These are phyloP conservation scores for Oreochromis mossambicus DNA, from an alignment of 2,797 vertebrate genomes.

Conservation along the genomic window DNA sequence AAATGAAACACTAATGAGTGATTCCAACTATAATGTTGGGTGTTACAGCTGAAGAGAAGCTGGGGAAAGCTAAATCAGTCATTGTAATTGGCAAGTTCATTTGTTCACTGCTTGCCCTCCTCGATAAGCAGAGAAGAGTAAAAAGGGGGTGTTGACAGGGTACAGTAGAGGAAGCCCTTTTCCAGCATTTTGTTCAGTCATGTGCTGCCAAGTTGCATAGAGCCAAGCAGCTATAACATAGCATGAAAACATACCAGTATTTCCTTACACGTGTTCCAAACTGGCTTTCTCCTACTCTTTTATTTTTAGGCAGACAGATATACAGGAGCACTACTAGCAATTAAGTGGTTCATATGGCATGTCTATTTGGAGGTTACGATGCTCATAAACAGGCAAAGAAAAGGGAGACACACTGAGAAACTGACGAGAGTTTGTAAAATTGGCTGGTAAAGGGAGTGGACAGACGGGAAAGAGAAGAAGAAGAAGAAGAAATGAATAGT, in stretches of 20 bases:
- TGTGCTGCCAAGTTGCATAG: neutral
- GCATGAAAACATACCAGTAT: neutral
- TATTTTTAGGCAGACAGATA: neutral
- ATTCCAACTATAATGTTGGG: conserved; percentile 19
- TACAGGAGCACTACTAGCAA: neutral
- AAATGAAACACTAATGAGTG: conserved; percentile 30
- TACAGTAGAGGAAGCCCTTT: neutral
- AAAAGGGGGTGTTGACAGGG: conserved; percentile 1
- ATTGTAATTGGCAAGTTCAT: conserved; percentile 63
- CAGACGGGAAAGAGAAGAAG: neutral
- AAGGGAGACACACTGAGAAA: neutral
- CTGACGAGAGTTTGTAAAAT: neutral
- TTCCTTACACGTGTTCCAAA: neutral
- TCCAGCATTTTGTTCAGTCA: neutral
- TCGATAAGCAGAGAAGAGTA: neutral
- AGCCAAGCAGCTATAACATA: neutral
- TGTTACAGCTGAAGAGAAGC: conserved; percentile 34
- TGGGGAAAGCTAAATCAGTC: conserved; percentile 54
- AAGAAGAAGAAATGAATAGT: neutral
- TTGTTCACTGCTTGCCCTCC: conserved; percentile 24
- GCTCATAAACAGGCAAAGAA: neutral
- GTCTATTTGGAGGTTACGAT: neutral
- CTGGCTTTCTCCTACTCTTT: neutral
- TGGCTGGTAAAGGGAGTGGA: neutral
- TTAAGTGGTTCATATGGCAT: neutral